Conservation (phyloP, 2,888 invertebrate species). For the Bombyx huttoni region DNA sequence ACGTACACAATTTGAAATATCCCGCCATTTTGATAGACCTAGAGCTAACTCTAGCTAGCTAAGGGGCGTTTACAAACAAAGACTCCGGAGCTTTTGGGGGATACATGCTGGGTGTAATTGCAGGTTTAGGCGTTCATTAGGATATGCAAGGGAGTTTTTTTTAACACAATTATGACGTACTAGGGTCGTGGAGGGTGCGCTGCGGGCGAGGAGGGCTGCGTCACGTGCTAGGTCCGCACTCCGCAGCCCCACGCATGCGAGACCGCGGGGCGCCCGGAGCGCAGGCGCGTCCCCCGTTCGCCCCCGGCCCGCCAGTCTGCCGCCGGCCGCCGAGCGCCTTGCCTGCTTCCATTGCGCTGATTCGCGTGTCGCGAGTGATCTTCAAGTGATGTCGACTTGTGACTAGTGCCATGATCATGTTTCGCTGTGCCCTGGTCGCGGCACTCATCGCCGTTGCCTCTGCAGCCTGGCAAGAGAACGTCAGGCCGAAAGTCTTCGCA, state of each 20-base stretch:
- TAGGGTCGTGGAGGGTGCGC: conserved; percentile 56
- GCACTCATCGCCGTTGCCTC: conserved; percentile 69
- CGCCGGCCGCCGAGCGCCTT: conserved; percentile 69
- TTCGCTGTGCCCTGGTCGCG: conserved; percentile 64
- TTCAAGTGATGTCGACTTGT: conserved; percentile 66
- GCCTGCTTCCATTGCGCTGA: conserved; percentile 30
- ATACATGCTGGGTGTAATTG: conserved; percentile 51
- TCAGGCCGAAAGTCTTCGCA: conserved; percentile 93
- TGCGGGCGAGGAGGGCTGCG: conserved; percentile 68
- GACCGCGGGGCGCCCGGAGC: conserved; percentile 64
- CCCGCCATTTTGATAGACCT: background rate
- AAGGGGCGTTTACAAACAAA: conserved; percentile 39
- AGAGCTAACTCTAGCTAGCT: background rate
- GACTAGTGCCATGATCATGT: conserved; percentile 70
- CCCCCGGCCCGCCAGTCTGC: conserved; percentile 62
- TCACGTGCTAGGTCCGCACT: conserved; percentile 71
- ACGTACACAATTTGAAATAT: background rate
- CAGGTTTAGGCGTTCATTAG: conserved; percentile 64
- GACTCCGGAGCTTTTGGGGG: conserved; percentile 27
- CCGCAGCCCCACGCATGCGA: conserved; percentile 71
- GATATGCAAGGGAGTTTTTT: conserved; percentile 55
- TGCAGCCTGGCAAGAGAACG: conserved; percentile 91
- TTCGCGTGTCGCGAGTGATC: conserved; percentile 51
- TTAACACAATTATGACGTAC: conserved; percentile 68
- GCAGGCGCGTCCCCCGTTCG: conserved; percentile 54